A percentile compares a stretch with the other conserved stretches of the same genome.
Evolutionary conservation across 1,140 invertebrate genomes (phyloP).

Genomic region (Matsumurasca onukii): DNA sequence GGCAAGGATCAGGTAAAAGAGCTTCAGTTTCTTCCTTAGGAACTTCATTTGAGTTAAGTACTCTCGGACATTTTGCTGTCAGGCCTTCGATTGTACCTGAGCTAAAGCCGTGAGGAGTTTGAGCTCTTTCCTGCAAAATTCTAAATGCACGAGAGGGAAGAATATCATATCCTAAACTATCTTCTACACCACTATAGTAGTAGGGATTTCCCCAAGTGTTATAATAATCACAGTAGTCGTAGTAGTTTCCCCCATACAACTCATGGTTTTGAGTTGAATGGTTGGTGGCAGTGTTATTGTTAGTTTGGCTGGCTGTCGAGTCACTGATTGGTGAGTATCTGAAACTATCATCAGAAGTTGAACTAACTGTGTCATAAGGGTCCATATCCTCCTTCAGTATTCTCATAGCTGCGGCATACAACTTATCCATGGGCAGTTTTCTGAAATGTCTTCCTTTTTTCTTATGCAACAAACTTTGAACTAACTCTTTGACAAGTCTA

Average conservation of each 20-base stretch:
- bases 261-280: slow-evolving; percentile 47
- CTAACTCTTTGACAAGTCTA: slow-evolving; percentile 56
- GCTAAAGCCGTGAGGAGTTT: slow-evolving; percentile 32
- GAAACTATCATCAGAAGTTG: slow-evolving; percentile 43
- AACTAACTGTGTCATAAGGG: slow-evolving; percentile 46
- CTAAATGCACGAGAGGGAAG: slow-evolving; percentile 55
- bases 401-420: slow-evolving; percentile 56
- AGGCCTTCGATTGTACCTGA: slow-evolving; percentile 39
- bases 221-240: slow-evolving; percentile 59
- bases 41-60: slow-evolving; percentile 36
- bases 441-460: slow-evolving; percentile 54
- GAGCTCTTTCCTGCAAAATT: slow-evolving; percentile 48
- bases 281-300: slow-evolving; percentile 33
- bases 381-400: slow-evolving; percentile 55
- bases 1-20: slow-evolving; percentile 23
- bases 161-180: slow-evolving; percentile 47
- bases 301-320: slow-evolving; percentile 46
- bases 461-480: slow-evolving; percentile 55
- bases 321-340: slow-evolving; percentile 38
- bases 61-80: slow-evolving; percentile 41
- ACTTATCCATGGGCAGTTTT: slow-evolving; percentile 55
- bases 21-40: slow-evolving; percentile 16
- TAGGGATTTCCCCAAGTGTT: slow-evolving; percentile 55
- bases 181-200: slow-evolving; percentile 39
- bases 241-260: slow-evolving; percentile 45